phyloP scores from a whole-genome alignment of 2,888 invertebrate species.

The Pherbina coryleti region DNA sequence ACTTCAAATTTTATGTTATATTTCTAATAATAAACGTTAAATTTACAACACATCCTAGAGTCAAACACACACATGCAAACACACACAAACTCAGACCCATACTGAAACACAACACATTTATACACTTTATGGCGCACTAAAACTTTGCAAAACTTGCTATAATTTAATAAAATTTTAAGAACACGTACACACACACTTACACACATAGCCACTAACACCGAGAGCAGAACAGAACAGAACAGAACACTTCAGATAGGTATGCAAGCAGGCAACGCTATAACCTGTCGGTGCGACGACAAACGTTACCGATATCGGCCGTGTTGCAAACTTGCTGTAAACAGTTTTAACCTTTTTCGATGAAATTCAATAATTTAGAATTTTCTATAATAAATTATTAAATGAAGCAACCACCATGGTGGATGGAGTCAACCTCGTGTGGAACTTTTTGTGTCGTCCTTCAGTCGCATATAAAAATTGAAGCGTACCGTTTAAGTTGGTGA shows the following conservation, averaged over 20 bases:
- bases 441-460: not conserved
- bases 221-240: not conserved
- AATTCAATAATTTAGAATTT: slow-evolving; percentile 24
- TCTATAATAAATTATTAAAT: slow-evolving; percentile 16
- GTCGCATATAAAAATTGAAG: not conserved
- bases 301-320: not conserved
- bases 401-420: not conserved
- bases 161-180: slow-evolving; percentile 26
- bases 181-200: not conserved
- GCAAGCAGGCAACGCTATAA: not conserved
- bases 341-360: slow-evolving; percentile 23
- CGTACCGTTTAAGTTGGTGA: not conserved
- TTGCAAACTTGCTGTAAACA: not conserved
- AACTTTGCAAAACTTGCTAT: slow-evolving; percentile 25
- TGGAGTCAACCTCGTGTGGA: not conserved
- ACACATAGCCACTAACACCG: not conserved
- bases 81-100: not conserved
- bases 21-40: too few relatives aligned
- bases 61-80: not conserved
- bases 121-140: slow-evolving; percentile 28
- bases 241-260: not conserved
- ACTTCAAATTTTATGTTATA: too few relatives aligned
- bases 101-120: not conserved
- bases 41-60: not conserved
- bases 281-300: not conserved